phyloP scores from a whole-genome alignment of 2,797 vertebrate genomes.

The Otolemur crassicaudatus region DNA sequence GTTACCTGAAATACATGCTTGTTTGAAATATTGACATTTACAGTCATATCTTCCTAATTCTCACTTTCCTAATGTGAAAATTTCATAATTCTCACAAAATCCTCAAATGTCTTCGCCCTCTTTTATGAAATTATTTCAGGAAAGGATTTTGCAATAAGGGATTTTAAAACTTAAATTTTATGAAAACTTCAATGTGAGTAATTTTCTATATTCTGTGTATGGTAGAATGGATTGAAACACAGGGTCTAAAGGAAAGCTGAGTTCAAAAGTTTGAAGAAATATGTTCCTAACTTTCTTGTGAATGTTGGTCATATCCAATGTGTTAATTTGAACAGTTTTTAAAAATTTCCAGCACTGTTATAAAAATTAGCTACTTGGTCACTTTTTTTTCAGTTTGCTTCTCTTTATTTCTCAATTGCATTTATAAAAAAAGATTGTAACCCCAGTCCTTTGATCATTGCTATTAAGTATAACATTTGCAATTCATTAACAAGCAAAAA shows the following conservation, averaged over 20 bases:
- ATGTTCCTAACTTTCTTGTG: not conserved
- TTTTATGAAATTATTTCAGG: slow-evolving; percentile 1
- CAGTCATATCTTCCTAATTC: not conserved
- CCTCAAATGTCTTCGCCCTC: not conserved
- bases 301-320: not conserved
- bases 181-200: not conserved
- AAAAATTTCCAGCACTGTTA: not conserved
- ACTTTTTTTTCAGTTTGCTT: not conserved
- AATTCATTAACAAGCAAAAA: not conserved
- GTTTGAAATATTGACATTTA: not conserved
- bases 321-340: not conserved
- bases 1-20: not conserved
- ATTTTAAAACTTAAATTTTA: not conserved
- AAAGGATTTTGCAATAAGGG: not conserved
- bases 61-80: not conserved
- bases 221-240: not conserved
- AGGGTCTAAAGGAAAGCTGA: not conserved
- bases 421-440: not conserved
- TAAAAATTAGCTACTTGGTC: not conserved
- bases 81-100: not conserved
- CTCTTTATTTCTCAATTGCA: not conserved
- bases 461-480: not conserved
- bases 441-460: not conserved
- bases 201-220: not conserved
- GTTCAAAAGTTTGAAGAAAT: not conserved